Evolutionary conservation across 2,888 invertebrate genomes (phyloP).

Genomic region (Sinelater perroti): DNA sequence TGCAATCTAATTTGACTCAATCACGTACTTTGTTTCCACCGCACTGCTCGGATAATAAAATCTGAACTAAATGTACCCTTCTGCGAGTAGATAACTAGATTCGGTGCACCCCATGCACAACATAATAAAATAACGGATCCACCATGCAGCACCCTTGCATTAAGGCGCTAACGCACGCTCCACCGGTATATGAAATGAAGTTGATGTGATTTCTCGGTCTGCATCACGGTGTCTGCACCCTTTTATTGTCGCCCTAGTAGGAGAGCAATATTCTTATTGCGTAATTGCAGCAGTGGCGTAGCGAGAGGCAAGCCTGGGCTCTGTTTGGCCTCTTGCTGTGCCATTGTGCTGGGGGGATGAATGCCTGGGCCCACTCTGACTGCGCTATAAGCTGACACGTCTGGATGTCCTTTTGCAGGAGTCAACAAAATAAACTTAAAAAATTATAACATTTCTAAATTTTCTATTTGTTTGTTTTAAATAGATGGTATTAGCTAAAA

Average conservation of each 20-base stretch:
- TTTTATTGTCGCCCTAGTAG: constrained; percentile 6
- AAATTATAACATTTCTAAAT: too few relatives aligned
- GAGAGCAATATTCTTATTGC: constrained; percentile 3
- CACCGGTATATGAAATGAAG: constrained; percentile 27
- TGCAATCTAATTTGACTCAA: constrained; percentile 22
- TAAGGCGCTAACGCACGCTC: constrained; percentile 24
- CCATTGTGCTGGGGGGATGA: too few relatives aligned
- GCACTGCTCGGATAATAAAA: constrained; percentile 24
- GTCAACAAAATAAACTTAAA: too few relatives aligned
- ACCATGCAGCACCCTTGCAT: constrained; percentile 34
- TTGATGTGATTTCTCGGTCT: constrained; percentile 31
- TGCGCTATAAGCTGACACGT: too few relatives aligned
- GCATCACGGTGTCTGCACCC: constrained; percentile 31
- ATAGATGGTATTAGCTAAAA: too few relatives aligned
- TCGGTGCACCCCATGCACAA: constrained; percentile 27
- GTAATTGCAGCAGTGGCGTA: background rate
- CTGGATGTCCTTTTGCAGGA: too few relatives aligned
- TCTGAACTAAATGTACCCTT: constrained; percentile 26
- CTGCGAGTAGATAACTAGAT: constrained; percentile 31
- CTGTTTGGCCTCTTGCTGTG: too few relatives aligned
- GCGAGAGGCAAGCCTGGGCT: too few relatives aligned
- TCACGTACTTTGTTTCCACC: constrained; percentile 26
- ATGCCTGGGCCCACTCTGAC: too few relatives aligned
- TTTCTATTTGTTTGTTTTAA: too few relatives aligned
- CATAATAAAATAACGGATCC: constrained; percentile 33